Evolutionary conservation across 2,113 vertebrate genomes (phyloP).

Genomic region (Tretioscincus oriximinensis): DNA sequence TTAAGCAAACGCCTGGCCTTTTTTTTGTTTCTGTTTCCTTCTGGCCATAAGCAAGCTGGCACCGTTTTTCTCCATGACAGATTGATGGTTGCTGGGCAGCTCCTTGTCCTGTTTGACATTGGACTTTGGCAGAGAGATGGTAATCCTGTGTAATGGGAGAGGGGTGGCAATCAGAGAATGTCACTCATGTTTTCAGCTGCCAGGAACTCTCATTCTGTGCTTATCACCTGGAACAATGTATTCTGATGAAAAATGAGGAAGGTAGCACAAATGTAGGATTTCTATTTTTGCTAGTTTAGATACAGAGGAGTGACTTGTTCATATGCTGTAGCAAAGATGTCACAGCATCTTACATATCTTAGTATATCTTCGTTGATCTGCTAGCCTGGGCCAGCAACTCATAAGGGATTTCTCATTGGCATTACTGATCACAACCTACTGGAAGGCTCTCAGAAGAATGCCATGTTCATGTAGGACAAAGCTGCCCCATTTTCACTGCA

Average conservation of each 20-base stretch:
- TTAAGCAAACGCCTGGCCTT: not conserved
- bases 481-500: too few species aligned
- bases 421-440: too few species aligned
- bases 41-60: not conserved
- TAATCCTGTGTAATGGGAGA: not conserved
- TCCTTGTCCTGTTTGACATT: slow-evolving; percentile 7
- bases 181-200: not conserved
- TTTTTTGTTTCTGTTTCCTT: not conserved
- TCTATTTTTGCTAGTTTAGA: not conserved
- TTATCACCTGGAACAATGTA: not conserved
- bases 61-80: not conserved
- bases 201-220: not conserved
- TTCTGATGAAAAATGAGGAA: not conserved
- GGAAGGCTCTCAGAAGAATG: too few species aligned
- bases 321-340: not conserved
- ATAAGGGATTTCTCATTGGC: too few species aligned
- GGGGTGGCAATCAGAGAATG: not conserved
- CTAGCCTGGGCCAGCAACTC: too few species aligned
- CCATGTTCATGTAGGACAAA: too few species aligned
- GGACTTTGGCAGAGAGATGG: not conserved
- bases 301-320: not conserved
- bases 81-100: not conserved
- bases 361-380: not conserved
- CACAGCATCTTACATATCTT: not conserved
- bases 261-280: not conserved